phyloP scores from a whole-genome alignment of 2,888 invertebrate species.

The Macropis europaea region DNA sequence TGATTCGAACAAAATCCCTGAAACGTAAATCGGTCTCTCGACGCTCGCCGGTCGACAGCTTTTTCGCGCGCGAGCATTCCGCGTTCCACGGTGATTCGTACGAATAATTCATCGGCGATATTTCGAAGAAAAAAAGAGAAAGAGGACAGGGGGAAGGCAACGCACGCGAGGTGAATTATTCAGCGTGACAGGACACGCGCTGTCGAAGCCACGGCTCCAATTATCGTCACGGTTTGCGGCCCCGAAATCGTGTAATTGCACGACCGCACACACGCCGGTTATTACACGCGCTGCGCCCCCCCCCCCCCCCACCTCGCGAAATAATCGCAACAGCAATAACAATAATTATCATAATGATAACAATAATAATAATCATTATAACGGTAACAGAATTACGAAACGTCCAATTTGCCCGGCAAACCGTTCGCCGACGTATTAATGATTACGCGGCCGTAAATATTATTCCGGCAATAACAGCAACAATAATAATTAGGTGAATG shows the following conservation, averaged over 20 bases:
- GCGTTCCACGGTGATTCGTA: too few relatives aligned
- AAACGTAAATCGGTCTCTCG: too few relatives aligned
- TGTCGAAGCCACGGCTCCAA: conserved; percentile 11
- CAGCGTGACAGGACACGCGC: neutral
- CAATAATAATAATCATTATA: conserved; percentile 40
- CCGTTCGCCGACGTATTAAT: conserved; percentile 52
- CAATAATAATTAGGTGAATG: conserved; percentile 24
- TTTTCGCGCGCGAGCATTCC: too few relatives aligned
- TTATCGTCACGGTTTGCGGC: conserved; percentile 22
- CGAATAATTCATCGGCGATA: too few relatives aligned
- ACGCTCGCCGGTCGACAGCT: too few relatives aligned
- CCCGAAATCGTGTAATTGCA: conserved; percentile 28
- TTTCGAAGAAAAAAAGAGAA: neutral
- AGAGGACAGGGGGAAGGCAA: neutral
- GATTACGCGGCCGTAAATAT: conserved; percentile 43
- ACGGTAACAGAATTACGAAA: conserved; percentile 47
- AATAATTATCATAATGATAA: conserved; percentile 42
- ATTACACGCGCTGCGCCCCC: neutral
- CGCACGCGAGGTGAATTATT: conserved; percentile 15
- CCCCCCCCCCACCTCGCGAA: neutral
- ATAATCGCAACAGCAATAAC: conserved; percentile 39
- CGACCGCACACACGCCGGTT: conserved; percentile 1
- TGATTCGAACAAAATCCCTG: too few relatives aligned
- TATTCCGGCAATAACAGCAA: conserved; percentile 32
- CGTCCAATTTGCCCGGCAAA: conserved; percentile 43